Evolutionary conservation across 1,140 invertebrate genomes (phyloP).

Genomic region (Calosoma granatense): DNA sequence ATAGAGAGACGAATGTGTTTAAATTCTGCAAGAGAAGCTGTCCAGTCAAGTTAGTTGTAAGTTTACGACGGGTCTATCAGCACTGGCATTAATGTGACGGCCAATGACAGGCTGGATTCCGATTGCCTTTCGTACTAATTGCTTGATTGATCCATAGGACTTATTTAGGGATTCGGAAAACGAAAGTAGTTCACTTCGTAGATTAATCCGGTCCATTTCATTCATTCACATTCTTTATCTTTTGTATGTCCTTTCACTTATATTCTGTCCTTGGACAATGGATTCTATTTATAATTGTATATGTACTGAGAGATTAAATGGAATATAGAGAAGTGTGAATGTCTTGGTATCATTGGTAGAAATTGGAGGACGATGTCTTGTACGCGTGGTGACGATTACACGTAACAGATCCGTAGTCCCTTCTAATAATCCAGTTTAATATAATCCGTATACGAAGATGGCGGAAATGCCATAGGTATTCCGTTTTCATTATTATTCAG

Average conservation of each 20-base stretch:
- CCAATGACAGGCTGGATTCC: not conserved
- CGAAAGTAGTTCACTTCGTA: not conserved
- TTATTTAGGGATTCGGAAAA: not conserved
- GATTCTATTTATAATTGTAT: too few species aligned
- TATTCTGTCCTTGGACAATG: too few species aligned
- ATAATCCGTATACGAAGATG: not conserved
- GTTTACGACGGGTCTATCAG: too few species aligned
- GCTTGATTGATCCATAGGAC: not conserved
- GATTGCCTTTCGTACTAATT: not conserved
- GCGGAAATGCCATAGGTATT: slow-evolving; percentile 1
- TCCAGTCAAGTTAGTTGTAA: too few species aligned
- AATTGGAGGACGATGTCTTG: too few species aligned
- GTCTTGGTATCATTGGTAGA: too few species aligned
- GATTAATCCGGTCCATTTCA: not conserved
- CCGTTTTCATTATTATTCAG: slow-evolving; percentile 4
- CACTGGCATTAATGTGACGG: not conserved
- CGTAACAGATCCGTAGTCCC: not conserved
- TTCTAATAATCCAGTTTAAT: slow-evolving; percentile 3
- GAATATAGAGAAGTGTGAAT: too few species aligned
- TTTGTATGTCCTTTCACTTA: too few species aligned
- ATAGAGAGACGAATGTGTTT: too few species aligned
- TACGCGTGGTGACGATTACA: not conserved
- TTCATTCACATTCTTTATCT: not conserved
- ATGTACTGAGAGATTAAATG: too few species aligned
- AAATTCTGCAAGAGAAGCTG: too few species aligned